Conservation (phyloP, 2,888 invertebrate genomes). For the Xestia sexstrigata region DNA sequence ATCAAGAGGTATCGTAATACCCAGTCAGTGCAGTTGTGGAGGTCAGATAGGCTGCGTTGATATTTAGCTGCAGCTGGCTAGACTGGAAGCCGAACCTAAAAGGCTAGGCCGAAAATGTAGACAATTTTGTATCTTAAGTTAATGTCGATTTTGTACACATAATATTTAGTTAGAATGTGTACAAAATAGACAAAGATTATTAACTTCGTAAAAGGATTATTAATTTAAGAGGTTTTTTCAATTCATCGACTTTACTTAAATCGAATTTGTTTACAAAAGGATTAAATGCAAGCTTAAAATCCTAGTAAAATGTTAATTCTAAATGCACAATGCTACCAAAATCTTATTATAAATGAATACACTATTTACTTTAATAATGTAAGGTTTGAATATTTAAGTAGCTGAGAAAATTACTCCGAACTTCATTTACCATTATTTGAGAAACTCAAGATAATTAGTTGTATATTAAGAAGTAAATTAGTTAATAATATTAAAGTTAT, state of each 20-base stretch:
- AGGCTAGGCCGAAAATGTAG: no score
- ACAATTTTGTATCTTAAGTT: no score
- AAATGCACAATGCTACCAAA: not conserved
- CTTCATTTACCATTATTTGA: not conserved
- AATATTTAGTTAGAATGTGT: no score
- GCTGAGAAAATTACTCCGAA: not conserved
- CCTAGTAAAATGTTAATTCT: not conserved
- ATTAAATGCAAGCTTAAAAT: not conserved
- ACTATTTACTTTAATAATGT: not conserved
- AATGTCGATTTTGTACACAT: no score
- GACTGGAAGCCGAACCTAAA: no score
- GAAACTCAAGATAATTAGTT: not conserved
- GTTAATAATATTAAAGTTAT: not conserved
- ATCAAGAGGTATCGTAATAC: no score
- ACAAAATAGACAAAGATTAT: no score
- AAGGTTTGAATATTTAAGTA: not conserved
- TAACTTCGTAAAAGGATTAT: no score
- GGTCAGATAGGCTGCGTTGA: no score
- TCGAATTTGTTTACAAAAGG: not conserved
- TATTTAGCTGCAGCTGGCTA: no score
- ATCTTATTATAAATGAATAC: not conserved
- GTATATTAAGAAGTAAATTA: not conserved
- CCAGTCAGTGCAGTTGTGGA: no score
- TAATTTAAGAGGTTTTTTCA: no score
- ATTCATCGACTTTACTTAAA: not conserved